Evolutionary conservation across 1,140 invertebrate genomes (phyloP), one percentile per base, ranked within the genome.

Genomic region (Sycophaga agraensis): DNA sequence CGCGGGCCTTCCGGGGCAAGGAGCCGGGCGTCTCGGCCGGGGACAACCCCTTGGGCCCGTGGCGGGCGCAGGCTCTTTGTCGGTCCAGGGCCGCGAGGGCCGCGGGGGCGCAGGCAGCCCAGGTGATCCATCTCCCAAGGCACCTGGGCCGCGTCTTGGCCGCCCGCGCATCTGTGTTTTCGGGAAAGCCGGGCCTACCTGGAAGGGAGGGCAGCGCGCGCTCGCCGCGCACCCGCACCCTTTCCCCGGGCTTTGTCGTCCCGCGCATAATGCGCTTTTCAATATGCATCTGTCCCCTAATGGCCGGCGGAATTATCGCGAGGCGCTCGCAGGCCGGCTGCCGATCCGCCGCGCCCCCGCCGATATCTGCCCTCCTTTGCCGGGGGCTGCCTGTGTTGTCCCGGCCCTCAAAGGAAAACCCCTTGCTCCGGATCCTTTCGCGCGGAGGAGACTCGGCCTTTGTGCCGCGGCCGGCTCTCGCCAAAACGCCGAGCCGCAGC

Each of bases 81-180:
- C n/a, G n/a, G n/a, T n/a, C n/a, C n/a, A n/a, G n/a, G n/a, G n/a
- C n/a, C n/a, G n/a, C n/a, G n/a, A n/a, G n/a, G n/a, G 3, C 9
- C 26, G 3, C 35, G 3, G 19, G 6, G 26, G 28, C 26, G 49
- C 46, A 37, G 62, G 59, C n/a, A 22, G 43, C 63, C 70, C 75
- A 77, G 73, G 72, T 74, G 75, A 75, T 67, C 63, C 54, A 66
- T 70, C 64, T 67, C 53, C n/a, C 1, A 63, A 67, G 69, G 54
- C 75, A 77, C 72, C 71, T 65, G 55, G 50, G 45, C 42, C 9
- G 35, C 37, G 59, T 63, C 62, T 31, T 6, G 5, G 28, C 4
- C 28, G 28, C 11, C 28, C 28, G 11, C 11, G 28, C 28, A 31
- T 31, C 11, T n/a, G n/a, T n/a, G n/a, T n/a, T n/a, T n/a, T n/a